A percentile compares a stretch with the other conserved stretches of the same genome.
Conservation (phyloP, 2,797 vertebrate genomes). For the Chloroceryle inda region DNA sequence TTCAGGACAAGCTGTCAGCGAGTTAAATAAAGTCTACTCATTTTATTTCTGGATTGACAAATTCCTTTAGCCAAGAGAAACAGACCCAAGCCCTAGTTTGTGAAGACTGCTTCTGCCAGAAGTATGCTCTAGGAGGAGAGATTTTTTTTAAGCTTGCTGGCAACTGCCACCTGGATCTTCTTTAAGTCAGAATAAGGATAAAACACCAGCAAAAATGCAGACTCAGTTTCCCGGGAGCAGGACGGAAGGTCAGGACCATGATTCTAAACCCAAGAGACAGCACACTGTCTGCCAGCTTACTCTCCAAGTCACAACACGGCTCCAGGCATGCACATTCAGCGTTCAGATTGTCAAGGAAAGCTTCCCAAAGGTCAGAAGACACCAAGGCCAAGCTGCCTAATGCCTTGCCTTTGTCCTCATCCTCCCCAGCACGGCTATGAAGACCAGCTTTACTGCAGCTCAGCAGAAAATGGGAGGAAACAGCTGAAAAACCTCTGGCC, state of each 20-base stretch:
- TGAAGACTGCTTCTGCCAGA: not conserved
- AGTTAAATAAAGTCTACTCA: constrained; percentile 12
- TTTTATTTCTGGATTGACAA: constrained; percentile 1
- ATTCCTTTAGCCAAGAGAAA: constrained; percentile 46
- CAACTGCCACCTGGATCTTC: not conserved
- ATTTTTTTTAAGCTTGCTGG: not conserved
- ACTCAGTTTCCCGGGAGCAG: not conserved
- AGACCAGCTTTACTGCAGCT: not conserved
- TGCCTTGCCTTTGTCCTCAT: not conserved
- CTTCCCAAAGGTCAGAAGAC: not conserved
- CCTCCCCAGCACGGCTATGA: not conserved
- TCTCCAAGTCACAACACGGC: not conserved
- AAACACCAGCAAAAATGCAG: not conserved
- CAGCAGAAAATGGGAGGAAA: not conserved
- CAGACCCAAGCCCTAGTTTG: not conserved
- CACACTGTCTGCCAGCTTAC: not conserved
- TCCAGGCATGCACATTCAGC: rapidly evolving
- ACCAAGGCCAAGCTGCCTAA: not conserved
- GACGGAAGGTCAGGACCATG: not conserved
- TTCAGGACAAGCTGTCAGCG: constrained; percentile 10
- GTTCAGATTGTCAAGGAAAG: not conserved
- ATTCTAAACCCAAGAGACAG: not conserved
- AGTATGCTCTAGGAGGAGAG: not conserved
- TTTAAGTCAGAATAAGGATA: not conserved
- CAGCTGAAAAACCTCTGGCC: not conserved